These are phyloP conservation scores for Montipora cactus DNA, from an alignment of 64 coral and sea anemone genomes.

Conservation along the genomic window DNA sequence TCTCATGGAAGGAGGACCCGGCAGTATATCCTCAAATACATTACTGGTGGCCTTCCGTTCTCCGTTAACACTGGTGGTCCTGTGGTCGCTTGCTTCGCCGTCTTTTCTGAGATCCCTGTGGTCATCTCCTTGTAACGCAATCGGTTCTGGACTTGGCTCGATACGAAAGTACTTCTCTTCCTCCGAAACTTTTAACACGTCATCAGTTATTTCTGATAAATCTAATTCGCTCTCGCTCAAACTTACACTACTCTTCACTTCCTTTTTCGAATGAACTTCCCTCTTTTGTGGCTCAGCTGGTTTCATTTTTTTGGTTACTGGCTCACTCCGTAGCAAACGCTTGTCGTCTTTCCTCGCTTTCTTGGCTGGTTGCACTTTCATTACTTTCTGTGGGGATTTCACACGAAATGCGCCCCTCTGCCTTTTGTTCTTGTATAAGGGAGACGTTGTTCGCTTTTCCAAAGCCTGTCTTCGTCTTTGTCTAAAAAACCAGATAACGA, in stretches of 20 bases:
- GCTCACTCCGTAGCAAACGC: not conserved
- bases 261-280: not conserved
- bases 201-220: constrained; percentile 59
- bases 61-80: not conserved
- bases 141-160: constrained; percentile 27
- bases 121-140: not conserved
- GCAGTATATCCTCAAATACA: not conserved
- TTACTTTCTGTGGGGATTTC: constrained; percentile 5
- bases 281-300: not conserved
- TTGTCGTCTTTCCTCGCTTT: constrained; percentile 12
- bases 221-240: constrained; percentile 73
- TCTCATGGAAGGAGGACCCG: constrained; percentile 11
- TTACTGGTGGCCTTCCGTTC: not conserved
- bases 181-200: constrained; percentile 19
- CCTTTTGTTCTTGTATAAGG: not conserved
- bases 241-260: not conserved
- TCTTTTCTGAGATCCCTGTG: not conserved
- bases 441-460: constrained; percentile 18
- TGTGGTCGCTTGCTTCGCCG: not conserved
- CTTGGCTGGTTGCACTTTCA: constrained; percentile 5
- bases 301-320: not conserved
- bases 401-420: not conserved
- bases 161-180: constrained; percentile 67
- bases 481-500: not conserved
- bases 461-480: constrained; percentile 57